Base-by-base conservation (phyloP, 1,140 invertebrate genomes). In the Phymorhynchus buccinoides region DNA sequence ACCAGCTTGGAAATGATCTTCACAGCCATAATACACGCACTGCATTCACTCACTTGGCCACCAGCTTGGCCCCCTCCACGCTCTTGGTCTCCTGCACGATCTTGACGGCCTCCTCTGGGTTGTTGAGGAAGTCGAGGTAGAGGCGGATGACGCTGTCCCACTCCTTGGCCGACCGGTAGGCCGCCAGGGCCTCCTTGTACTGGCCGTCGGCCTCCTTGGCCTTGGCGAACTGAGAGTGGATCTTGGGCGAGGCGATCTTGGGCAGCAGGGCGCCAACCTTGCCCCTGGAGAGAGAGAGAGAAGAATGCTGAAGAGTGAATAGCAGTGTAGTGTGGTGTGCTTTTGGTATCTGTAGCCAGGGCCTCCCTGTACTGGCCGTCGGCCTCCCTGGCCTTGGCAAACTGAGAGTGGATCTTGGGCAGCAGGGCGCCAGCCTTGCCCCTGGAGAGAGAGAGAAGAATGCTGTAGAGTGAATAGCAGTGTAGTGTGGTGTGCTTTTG, bases 161-260 rank as follows among this genome's bases (percentile, higher is more conserved):
- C 92, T 99, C 98, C 85, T 97, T 96, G 0, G 98, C 98, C 87
- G 95, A 95, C 88, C 97, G 95, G 92, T 99, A 99, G 0, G 97
- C 97, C 87, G 95, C 95, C 30, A 92, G 96, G 37, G 99, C 98
- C 87, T 99, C 97, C 88, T 96, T 95, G 91, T 97, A 99, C 89
- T 97, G 96, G 4, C 98, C 97, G 90, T 99, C 98, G 0, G 95
- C 95, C 94, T 99, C 98, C 94, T 99, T 99, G 0, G 98, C 97
- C 93, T 97, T 98, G 0, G 98, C 99, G 94, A 98, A 99, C 90
- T 98, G 97, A 39, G 96, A 94, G 93, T 99, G 97, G 87, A 99
- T 96, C 94, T 98, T 98, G 2, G 96, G 96, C 0, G 97, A 97
- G 3, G 96, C 96, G 42, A 99, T 96, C 89, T 97, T 95, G 0